Evolutionary conservation across 2,888 invertebrate species (phyloP), one percentile per base, ranked within the genome.

Genomic region (Hirtodrosophila cameraria): DNA sequence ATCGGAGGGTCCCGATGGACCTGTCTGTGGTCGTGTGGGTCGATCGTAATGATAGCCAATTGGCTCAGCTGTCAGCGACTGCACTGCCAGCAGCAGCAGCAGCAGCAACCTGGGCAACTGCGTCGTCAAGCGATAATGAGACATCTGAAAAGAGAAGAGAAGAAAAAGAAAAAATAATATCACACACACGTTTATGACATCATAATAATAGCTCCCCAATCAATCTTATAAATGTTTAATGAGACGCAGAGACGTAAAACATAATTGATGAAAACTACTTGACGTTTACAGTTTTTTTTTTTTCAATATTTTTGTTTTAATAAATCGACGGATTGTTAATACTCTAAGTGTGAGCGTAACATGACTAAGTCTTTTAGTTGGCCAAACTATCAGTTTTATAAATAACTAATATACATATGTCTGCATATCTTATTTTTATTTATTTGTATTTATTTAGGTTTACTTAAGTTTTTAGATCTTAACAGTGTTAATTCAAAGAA

Each of bases 31-130:
- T 11, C 77, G 58, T 2, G 67, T 53, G 0, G 89, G 88, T 8
- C 79, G 76, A 36, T 86, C 80, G 42, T 89, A 89, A 53, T 84
- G 75, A 38, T 90, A 89, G 16, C 90, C 89, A 18, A 43, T 54
- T 1, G 36, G 69, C 59, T 52, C 57, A 1, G 46, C 49, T 2
- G 15, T 5, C 11, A 38, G 38, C 0, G 57, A 16, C n/a, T 57
- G 49, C 49, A 43, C 3, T 15, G 55, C 43, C 12, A 41, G 11
- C 54, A 82, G 27, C 2, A 82, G 49, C 18, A 75, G 16, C 4
- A 72, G 20, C 38, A 73, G 33, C 11, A 61, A 13, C 20, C 35
- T 25, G 3, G 53, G 31, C 16, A 65, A 13, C 25, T 61, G 28
- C 23, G 36, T 20, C 13, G 50, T 27, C 25, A 46, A 20, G 11